Evolutionary conservation across 2,797 vertebrate species (phyloP).

Genomic region (Catamblyrhynchus diadema): DNA sequence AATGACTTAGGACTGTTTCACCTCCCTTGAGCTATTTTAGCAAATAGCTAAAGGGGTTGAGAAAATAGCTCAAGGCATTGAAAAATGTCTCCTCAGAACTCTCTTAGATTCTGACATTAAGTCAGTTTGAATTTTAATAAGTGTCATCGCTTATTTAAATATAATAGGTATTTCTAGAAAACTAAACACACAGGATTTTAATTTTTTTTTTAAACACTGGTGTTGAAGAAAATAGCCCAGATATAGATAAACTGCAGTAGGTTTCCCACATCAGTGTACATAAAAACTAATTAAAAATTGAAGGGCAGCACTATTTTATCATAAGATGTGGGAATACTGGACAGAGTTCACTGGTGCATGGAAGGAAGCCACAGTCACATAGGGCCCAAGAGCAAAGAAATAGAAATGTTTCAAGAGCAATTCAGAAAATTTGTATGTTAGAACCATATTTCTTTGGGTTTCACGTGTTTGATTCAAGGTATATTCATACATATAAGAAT

Average conservation of each 20-base stretch:
- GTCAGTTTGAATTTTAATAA: background rate
- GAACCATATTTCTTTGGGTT: background rate
- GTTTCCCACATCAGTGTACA: background rate
- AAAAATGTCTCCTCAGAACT: background rate
- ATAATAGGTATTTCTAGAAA: background rate
- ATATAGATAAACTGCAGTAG: background rate
- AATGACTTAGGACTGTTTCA: background rate
- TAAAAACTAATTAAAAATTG: background rate
- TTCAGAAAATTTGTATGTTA: background rate
- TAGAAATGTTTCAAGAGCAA: fast-evolving
- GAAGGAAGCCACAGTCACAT: background rate
- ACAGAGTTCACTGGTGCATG: fast-evolving
- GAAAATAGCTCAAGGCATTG: constrained; percentile 6
- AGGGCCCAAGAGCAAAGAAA: background rate
- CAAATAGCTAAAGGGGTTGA: constrained; percentile 2
- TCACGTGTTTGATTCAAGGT: background rate
- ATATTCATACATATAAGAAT: background rate
- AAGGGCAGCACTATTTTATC: background rate
- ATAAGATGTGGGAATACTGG: background rate
- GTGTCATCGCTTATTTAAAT: background rate
- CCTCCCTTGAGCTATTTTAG: background rate
- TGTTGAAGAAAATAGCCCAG: background rate
- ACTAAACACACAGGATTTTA: background rate
- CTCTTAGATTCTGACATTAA: background rate
- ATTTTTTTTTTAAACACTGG: background rate